Evolutionary conservation across 2,888 invertebrate genomes (phyloP), one percentile per base, ranked within the genome.

Genomic region (Eristalis tenax): DNA sequence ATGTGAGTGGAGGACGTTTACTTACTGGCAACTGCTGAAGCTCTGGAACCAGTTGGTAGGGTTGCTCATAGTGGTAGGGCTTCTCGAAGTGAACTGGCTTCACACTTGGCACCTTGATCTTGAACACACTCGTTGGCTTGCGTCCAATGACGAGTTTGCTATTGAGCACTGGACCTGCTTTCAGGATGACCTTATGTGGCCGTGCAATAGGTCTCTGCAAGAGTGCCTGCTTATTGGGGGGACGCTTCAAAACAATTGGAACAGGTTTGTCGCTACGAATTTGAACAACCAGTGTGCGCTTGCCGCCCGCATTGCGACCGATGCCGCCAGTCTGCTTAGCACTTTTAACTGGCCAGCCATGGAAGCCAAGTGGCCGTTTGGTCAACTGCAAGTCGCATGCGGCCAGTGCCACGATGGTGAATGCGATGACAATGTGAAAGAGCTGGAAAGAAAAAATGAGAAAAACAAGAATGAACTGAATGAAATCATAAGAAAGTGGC

Each of bases 251-350:
- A 0, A 93, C 90, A 66, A 93, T 84, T 0, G 92, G 93, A 3
- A 91, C 92, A 1, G 91, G 91, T 80, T 92, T 91, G 87, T 93
- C 92, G 75, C 93, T 93, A 26, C 93, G 92, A 56, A 93, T 92
- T 89, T 93, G 93, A 0, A 93, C 90, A 2, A 93, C 92, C 23
- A 93, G 68, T 0, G 92, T 92, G 57, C 92, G 90, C 43, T 91
- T 91, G 11, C 88, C 90, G 23, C 57, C 77, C n/a, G 84, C 73
- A 26, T 82, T 83, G 5, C 78, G 80, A 22, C 84, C 78, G 26
- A 82, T 88, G 32, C 79, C 40, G 40, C 76, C 86, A 22, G 70
- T 73, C 76, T 92, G 92, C 40, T 91, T 92, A 50, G 88, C 88
- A 61, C 82, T 90, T 69, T 91, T 91, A 0, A 90, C 90, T 2